phyloP scores from a whole-genome alignment of 2,888 invertebrate genomes.

The Ptychoptera contaminata region DNA sequence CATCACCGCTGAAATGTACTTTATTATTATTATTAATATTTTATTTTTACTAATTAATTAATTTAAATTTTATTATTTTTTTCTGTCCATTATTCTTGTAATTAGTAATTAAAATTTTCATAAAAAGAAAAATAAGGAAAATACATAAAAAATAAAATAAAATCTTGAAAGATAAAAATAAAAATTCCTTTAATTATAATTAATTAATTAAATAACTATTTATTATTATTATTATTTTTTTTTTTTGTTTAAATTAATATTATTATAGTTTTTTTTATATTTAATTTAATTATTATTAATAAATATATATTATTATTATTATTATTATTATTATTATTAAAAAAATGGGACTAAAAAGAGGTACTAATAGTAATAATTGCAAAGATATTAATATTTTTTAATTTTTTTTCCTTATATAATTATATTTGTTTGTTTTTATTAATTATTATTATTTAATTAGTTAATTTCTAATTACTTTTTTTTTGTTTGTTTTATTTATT shows the following conservation, averaged over 20 bases:
- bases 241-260: neutral
- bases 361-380: slow-evolving; percentile 4
- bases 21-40: neutral
- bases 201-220: neutral
- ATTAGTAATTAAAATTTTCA: too few species aligned
- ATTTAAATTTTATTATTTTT: too few species aligned
- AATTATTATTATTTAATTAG: neutral
- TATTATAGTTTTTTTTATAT: neutral
- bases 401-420: too few species aligned
- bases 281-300: slow-evolving; percentile 2
- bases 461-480: neutral
- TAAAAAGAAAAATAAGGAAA: too few species aligned
- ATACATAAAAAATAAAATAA: too few species aligned
- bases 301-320: slow-evolving; percentile 1
- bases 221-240: neutral
- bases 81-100: too few species aligned
- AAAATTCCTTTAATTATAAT: neutral
- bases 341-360: slow-evolving; percentile 3
- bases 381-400: too few species aligned
- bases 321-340: neutral
- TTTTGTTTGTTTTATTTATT: too few species aligned
- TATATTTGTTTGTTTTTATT: neutral
- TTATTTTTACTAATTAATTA: neutral
- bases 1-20: too few species aligned
- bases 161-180: neutral